phyloP scores from a whole-genome alignment of 2,888 invertebrate species.

The Latrodectus hesperus region DNA sequence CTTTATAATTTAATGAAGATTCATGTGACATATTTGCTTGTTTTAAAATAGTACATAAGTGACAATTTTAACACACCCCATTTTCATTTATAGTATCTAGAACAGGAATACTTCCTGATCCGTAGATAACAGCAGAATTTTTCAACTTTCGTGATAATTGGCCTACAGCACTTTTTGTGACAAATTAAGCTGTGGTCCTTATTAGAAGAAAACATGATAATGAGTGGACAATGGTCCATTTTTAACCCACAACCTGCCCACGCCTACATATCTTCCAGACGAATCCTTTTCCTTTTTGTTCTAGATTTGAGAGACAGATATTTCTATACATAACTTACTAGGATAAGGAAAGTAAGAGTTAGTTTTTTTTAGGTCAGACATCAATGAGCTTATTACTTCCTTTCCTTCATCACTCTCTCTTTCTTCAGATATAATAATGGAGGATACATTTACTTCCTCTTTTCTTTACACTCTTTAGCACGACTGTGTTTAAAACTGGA shows the following conservation, averaged over 20 bases:
- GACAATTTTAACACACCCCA: no score
- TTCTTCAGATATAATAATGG: neutral
- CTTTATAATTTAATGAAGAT: no score
- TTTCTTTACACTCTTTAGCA: constrained; percentile 24
- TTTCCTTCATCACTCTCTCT: constrained; percentile 27
- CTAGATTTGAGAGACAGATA: constrained; percentile 48
- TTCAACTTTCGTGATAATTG: no score
- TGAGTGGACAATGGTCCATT: no score
- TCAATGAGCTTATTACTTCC: constrained; percentile 32
- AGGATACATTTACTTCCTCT: constrained; percentile 6
- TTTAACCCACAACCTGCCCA: constrained; percentile 3
- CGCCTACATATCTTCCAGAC: constrained; percentile 3
- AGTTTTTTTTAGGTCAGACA: constrained; percentile 55
- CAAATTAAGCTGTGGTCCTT: no score
- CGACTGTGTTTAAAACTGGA: constrained; percentile 2
- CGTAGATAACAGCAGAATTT: no score
- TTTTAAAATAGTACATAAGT: no score
- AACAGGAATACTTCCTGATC: no score
- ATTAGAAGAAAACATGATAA: no score
- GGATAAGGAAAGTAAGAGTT: constrained; percentile 62
- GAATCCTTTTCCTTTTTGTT: constrained; percentile 36
- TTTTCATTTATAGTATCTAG: no score
- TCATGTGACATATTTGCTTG: no score
- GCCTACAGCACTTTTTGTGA: no score
- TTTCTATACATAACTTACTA: constrained; percentile 18